Conservation (phyloP, 2,888 invertebrate genomes). For the Drosophila ustulata region DNA sequence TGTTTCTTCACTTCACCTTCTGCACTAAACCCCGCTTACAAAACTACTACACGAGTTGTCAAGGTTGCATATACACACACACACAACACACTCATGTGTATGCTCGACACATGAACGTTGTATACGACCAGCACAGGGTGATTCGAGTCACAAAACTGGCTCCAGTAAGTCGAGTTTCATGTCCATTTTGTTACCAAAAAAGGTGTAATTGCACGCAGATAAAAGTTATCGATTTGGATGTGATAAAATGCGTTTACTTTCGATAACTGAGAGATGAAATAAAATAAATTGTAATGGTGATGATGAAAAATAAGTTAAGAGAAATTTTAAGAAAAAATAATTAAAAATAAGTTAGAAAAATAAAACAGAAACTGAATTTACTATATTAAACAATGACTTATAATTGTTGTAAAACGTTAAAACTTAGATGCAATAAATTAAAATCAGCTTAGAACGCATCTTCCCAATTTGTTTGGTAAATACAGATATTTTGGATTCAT, state of each 20-base stretch:
- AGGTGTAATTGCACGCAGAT: slow-evolving; percentile 16
- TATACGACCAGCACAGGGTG: slow-evolving; percentile 47
- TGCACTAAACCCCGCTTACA: slow-evolving; percentile 54
- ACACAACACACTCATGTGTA: slow-evolving; percentile 13
- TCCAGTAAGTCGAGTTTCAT: slow-evolving; percentile 9
- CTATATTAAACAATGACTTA: neutral
- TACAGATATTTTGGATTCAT: too few species aligned
- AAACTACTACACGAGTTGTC: slow-evolving; percentile 59
- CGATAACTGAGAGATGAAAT: neutral
- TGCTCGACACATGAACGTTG: slow-evolving; percentile 7
- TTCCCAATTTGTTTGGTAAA: too few species aligned
- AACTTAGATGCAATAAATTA: neutral
- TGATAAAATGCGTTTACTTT: neutral
- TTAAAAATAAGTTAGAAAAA: neutral
- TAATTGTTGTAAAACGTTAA: neutral
- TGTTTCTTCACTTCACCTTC: slow-evolving; percentile 57
- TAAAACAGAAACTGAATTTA: neutral
- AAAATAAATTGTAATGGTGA: neutral
- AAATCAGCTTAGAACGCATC: neutral
- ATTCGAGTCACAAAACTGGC: slow-evolving; percentile 6
- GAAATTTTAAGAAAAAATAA: neutral
- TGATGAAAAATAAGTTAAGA: neutral
- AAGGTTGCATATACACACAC: slow-evolving; percentile 58
- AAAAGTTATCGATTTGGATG: slow-evolving; percentile 2
- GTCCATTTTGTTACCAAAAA: slow-evolving; percentile 1